Evolutionary conservation across 2,113 vertebrate species (phyloP).

Genomic region (Cromileptes altivelis): DNA sequence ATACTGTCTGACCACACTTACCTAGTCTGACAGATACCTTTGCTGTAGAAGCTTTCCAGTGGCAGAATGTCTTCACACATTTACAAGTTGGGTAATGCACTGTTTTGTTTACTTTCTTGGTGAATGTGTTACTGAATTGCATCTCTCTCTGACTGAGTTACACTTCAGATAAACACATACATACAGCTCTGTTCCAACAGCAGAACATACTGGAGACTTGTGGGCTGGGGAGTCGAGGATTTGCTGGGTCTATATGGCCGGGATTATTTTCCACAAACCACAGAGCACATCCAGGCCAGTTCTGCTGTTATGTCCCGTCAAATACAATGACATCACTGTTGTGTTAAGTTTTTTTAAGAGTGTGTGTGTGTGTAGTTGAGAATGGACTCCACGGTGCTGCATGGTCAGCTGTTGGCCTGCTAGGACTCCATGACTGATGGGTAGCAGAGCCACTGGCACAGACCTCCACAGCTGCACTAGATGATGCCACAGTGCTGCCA

Average conservation of each 20-base stretch:
- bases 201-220: constrained; percentile 5
- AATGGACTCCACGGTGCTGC: constrained; percentile 26
- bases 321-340: constrained; percentile 72
- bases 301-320: constrained; percentile 62
- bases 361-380: constrained; percentile 31
- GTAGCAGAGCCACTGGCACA: constrained; percentile 67
- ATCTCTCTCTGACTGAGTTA: background rate
- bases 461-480: constrained; percentile 68
- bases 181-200: background rate
- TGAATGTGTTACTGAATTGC: background rate
- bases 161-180: too few species aligned
- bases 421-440: constrained; percentile 68
- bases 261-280: constrained; percentile 39
- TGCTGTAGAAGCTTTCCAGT: too few species aligned
- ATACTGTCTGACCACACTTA: too few species aligned
- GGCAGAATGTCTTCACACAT: too few species aligned
- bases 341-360: constrained; percentile 30
- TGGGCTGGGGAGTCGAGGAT: background rate
- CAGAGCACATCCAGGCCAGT: constrained; percentile 20
- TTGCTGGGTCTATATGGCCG: constrained; percentile 19
- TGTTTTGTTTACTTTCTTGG: too few species aligned
- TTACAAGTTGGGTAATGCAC: too few species aligned
- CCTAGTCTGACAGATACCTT: too few species aligned
- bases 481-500: constrained; percentile 48
- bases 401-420: constrained; percentile 73